phyloP scores from a whole-genome alignment of 2,113 vertebrate genomes.

The Tenrec ecaudatus region DNA sequence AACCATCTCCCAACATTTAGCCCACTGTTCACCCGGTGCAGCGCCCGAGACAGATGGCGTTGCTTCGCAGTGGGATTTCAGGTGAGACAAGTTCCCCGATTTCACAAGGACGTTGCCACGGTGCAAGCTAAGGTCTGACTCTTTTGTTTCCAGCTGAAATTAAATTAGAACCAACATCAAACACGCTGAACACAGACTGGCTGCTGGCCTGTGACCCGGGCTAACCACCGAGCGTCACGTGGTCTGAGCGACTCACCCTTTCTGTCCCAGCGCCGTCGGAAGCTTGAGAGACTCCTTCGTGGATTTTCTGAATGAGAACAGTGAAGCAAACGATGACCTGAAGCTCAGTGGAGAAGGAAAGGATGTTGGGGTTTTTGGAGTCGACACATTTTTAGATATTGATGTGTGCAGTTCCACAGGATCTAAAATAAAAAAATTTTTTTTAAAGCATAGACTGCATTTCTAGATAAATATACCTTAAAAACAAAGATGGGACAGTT shows the following conservation, averaged over 20 bases:
- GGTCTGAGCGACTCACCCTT: conserved; percentile 82
- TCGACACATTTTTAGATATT: conserved; percentile 68
- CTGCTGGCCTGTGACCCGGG: neutral
- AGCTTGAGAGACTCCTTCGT: conserved; percentile 79
- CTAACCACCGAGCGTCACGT: neutral
- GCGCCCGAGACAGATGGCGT: no score
- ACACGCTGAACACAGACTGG: conserved; percentile 31
- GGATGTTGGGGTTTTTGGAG: conserved; percentile 77
- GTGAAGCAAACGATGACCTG: conserved; percentile 86
- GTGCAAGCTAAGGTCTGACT: neutral
- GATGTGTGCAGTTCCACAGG: conserved; percentile 83
- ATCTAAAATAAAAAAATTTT: conserved; percentile 76
- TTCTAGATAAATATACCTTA: neutral
- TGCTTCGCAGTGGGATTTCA: conserved; percentile 14
- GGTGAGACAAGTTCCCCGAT: neutral
- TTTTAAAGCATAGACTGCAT: neutral
- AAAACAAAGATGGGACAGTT: neutral
- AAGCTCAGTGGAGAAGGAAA: conserved; percentile 82
- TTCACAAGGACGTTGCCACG: neutral
- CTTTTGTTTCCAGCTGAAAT: conserved; percentile 3
- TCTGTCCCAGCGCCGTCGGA: conserved; percentile 64
- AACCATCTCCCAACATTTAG: conserved; percentile 54
- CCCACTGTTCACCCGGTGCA: neutral
- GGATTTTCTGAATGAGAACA: conserved; percentile 88
- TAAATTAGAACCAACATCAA: conserved; percentile 42